Base-by-base conservation (phyloP, 2,797 vertebrate genomes). In the Pipistrellus pipistrellus region DNA sequence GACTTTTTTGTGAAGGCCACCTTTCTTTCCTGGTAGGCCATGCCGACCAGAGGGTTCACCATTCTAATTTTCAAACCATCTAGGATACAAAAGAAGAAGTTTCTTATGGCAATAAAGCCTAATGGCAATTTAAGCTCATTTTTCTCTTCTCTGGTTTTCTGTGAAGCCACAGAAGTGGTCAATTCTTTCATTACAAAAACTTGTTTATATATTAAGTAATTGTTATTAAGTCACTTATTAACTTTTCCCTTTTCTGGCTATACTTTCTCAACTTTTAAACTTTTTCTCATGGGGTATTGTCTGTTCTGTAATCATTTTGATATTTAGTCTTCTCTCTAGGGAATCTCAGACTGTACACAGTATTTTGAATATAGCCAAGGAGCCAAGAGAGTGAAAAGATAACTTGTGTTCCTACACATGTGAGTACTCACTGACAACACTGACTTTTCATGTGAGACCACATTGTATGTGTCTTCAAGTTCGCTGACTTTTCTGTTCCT, bases 281-380 rank as follows among this genome's bases (percentile, higher is more conserved):
- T 88, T 88, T 80, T 83, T 25, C n/a, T 81, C 13, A 32, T 46
- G 15, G 30, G 35, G 6, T 73, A 90, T 90, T 90, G 13, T 92
- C 30, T 94, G 38, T 82, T 75, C 51, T 93, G 25, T 90, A 93
- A 69, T 71, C 83, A 88, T 81, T 69, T 81, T 75, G 68, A 85
- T 55, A 51, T 71, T 80, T 88, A 66, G 20, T 73, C 62, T 93
- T 48, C 17, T 85, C 81, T 59, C 78, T 59, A 53, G 72, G 57
- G 23, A 64, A 77, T 81, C 23, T 94, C 69, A 68, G 68, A 76
- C 14, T 32, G 4, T 32, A 51, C 18, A 68, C 64, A 62, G 21
- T 59, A 46, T 80, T 84, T 62, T 62, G 44, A 87, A n/a, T 78
- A 91, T 73, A 83, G 20, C 35, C 30, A 32, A 88, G 48, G 55